These are phyloP conservation scores for Priocnemis perturbator DNA, from an alignment of 2,888 invertebrate genomes.

Conservation along the genomic window DNA sequence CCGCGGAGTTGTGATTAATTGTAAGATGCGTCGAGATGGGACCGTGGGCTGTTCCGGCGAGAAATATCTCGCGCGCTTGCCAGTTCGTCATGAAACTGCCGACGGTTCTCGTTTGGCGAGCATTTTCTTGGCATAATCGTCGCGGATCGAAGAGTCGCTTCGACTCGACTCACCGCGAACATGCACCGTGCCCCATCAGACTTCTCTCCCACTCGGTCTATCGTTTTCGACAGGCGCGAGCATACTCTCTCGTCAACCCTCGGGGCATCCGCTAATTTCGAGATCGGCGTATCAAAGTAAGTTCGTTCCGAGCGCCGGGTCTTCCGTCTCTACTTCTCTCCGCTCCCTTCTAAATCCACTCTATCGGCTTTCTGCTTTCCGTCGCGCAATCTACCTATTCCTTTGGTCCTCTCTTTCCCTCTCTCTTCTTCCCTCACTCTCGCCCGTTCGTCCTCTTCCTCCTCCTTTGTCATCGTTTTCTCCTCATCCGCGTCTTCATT, in stretches of 20 bases:
- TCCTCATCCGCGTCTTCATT: background rate
- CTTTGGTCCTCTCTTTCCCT: background rate
- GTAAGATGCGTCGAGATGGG: too few species aligned
- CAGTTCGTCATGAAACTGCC: too few species aligned
- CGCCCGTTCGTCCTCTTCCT: background rate
- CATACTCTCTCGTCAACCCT: slow-evolving; percentile 27
- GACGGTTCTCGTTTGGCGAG: too few species aligned
- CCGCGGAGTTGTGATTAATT: too few species aligned
- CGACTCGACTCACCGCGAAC: too few species aligned
- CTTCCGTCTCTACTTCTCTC: slow-evolving; percentile 28
- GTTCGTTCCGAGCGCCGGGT: slow-evolving; percentile 35
- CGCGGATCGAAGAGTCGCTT: too few species aligned
- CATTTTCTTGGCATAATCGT: too few species aligned
- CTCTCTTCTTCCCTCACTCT: background rate
- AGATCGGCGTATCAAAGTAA: slow-evolving; percentile 54
- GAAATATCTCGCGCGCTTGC: too few species aligned
- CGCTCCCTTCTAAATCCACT: slow-evolving; percentile 20
- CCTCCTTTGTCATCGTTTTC: background rate
- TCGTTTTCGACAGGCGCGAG: slow-evolving; percentile 12
- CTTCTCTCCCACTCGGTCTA: too few species aligned
- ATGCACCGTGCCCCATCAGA: too few species aligned
- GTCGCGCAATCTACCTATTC: background rate
- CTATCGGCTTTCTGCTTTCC: background rate
- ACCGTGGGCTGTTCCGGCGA: too few species aligned
- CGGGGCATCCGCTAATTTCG: slow-evolving; percentile 45